These are phyloP conservation scores for Cybosia mesomella DNA, from an alignment of 2,888 invertebrate genomes.

Conservation along the genomic window DNA sequence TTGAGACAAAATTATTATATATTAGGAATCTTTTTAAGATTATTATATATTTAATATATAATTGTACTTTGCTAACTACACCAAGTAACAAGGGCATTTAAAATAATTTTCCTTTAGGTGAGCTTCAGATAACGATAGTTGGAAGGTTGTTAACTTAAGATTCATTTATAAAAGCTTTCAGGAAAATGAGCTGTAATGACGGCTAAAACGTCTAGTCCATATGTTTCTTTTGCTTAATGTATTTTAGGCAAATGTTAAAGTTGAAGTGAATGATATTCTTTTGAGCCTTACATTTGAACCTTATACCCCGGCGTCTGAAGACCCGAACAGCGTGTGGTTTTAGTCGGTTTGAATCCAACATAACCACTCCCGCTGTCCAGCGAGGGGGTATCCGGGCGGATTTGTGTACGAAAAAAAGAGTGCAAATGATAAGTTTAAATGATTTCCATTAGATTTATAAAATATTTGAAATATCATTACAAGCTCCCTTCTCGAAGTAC, in stretches of 20 bases:
- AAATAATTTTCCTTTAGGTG: slow-evolving; percentile 61
- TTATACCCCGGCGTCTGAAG: no score
- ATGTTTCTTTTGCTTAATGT: slow-evolving; percentile 70
- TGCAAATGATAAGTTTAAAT: no score
- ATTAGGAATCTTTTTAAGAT: not conserved
- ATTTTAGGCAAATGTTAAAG: slow-evolving; percentile 56
- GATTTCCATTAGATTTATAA: no score
- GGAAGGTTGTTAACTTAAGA: slow-evolving; percentile 63
- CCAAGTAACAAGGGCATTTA: slow-evolving; percentile 37
- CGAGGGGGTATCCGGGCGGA: no score
- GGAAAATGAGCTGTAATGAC: slow-evolving; percentile 76
- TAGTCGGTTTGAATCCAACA: no score
- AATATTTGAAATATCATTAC: no score
- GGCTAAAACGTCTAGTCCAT: slow-evolving; percentile 69
- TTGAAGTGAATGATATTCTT: slow-evolving; percentile 24
- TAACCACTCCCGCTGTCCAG: no score
- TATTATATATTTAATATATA: slow-evolving; percentile 22
- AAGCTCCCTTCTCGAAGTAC: no score
- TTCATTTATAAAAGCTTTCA: slow-evolving; percentile 70
- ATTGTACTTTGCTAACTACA: slow-evolving; percentile 34
- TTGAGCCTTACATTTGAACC: no score
- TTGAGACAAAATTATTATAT: no score
- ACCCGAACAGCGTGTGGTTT: no score
- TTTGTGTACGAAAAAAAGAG: no score
- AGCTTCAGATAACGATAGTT: slow-evolving; percentile 67